Percentiles rank a stretch among this genome's conserved stretches.
Evolutionary conservation across 2,113 vertebrate genomes (phyloP).

Genomic region (Otolemur garnettii): DNA sequence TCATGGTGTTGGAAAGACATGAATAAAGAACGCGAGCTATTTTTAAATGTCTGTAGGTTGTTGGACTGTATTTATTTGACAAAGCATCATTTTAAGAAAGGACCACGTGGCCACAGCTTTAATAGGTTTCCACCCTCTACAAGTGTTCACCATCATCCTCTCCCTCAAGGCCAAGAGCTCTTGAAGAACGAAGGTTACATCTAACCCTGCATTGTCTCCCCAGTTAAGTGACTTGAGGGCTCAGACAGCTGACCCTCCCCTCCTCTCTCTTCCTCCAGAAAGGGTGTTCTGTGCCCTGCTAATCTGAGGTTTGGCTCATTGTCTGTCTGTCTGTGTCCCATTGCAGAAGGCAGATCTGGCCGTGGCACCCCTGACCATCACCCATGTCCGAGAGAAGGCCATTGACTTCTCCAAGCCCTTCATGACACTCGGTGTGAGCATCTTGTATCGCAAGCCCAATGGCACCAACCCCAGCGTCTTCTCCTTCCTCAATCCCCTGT

Average conservation of each 20-base stretch:
- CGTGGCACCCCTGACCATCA: slow-evolving; percentile 98
- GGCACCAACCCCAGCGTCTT: slow-evolving; percentile 98
- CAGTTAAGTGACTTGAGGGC: background rate
- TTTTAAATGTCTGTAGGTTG: background rate
- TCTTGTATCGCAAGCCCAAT: slow-evolving; percentile 97
- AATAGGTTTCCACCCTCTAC: background rate
- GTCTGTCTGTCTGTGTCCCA: background rate
- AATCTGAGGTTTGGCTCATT: background rate
- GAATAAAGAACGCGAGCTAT: background rate
- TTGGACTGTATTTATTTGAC: slow-evolving; percentile 8
- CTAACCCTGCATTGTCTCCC: background rate
- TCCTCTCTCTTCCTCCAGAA: background rate
- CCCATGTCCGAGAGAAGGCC: slow-evolving; percentile 96
- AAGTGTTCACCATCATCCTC: background rate
- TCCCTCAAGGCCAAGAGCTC: background rate
- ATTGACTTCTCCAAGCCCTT: slow-evolving; percentile 99
- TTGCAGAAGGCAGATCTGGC: slow-evolving; percentile 97
- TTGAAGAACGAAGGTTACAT: background rate
- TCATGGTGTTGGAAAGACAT: slow-evolving; percentile 23
- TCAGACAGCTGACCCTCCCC: background rate
- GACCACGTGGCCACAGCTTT: background rate
- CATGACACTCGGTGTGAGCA: slow-evolving; percentile 98
- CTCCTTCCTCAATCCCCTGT: slow-evolving; percentile 98
- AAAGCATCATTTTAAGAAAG: background rate
- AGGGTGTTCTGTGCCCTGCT: background rate